Conservation (phyloP, 2,888 invertebrate genomes). For the Ypsolopha sequella region DNA sequence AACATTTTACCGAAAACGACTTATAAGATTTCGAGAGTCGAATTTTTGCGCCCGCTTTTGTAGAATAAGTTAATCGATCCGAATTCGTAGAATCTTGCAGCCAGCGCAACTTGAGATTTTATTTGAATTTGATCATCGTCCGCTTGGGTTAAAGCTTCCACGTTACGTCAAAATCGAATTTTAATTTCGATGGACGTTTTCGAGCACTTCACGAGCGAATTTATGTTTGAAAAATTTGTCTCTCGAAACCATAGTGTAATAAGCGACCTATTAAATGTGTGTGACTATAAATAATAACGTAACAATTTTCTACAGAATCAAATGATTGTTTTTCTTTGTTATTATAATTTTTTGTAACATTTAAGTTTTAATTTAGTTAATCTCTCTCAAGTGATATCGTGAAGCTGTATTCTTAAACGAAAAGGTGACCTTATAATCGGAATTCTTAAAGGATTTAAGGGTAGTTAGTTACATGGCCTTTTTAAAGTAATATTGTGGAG, state of each 20-base stretch:
- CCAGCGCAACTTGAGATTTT: slow-evolving; percentile 30
- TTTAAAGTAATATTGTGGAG: slow-evolving; percentile 44
- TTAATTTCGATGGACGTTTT: too few relatives aligned
- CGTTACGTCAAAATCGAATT: slow-evolving; percentile 2
- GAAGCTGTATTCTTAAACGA: slow-evolving; percentile 52
- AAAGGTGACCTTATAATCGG: slow-evolving; percentile 64
- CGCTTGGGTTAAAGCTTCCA: slow-evolving; percentile 6
- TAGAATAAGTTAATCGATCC: slow-evolving; percentile 7
- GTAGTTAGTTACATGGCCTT: slow-evolving; percentile 66
- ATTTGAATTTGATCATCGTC: slow-evolving; percentile 27
- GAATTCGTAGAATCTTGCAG: slow-evolving; percentile 41
- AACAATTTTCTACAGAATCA: slow-evolving; percentile 60
- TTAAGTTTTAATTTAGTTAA: slow-evolving; percentile 36
- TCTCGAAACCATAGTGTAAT: slow-evolving; percentile 41
- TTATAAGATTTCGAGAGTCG: slow-evolving; percentile 41
- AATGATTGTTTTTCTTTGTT: slow-evolving; percentile 25
- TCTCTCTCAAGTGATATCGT: slow-evolving; percentile 62
- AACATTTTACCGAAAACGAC: slow-evolving; percentile 52
- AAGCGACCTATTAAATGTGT: slow-evolving; percentile 49
- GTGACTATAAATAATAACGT: slow-evolving; percentile 52
- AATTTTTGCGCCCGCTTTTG: slow-evolving; percentile 27
- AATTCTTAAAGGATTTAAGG: slow-evolving; percentile 65
- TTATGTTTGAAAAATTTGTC: slow-evolving; percentile 27
- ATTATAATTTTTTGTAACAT: slow-evolving; percentile 27
- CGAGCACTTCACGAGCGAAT: slow-evolving; percentile 9